phyloP scores from a whole-genome alignment of 2,113 vertebrate species.

The Calidris pygmaea region DNA sequence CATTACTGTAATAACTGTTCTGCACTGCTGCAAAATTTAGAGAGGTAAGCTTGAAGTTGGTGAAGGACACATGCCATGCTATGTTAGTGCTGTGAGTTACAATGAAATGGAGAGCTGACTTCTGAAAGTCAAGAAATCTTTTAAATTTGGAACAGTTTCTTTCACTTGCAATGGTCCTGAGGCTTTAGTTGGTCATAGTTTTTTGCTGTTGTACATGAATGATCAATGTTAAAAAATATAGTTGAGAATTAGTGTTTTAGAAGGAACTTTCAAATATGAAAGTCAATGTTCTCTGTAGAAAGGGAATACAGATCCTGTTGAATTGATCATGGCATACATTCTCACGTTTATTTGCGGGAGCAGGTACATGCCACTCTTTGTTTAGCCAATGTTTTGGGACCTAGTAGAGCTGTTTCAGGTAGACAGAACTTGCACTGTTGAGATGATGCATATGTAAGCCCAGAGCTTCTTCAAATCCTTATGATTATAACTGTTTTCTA shows the following conservation, averaged over 20 bases:
- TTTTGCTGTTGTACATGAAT: not conserved
- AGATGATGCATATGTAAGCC: not conserved
- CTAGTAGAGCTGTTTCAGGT: not conserved
- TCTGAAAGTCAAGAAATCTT: not conserved
- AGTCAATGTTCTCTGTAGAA: not conserved
- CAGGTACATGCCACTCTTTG: not conserved
- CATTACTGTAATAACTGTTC: not conserved
- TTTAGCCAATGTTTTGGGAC: not conserved
- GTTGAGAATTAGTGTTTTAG: not conserved
- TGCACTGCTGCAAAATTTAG: not conserved
- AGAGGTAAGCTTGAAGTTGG: not conserved
- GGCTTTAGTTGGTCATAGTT: not conserved
- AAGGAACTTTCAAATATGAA: not conserved
- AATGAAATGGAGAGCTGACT: not conserved
- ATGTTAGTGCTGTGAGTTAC: not conserved
- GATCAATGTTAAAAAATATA: not conserved
- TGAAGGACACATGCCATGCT: not conserved
- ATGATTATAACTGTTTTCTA: not conserved
- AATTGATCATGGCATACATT: not conserved
- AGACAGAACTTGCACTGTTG: not conserved
- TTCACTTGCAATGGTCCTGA: not conserved
- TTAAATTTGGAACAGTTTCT: not conserved
- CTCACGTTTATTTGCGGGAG: not conserved
- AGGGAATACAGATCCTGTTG: not conserved
- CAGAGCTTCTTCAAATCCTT: not conserved